Evolutionary conservation across 1,140 invertebrate genomes (phyloP), one percentile per base, ranked within the genome.

Genomic region (Hylyphantes graminicola): DNA sequence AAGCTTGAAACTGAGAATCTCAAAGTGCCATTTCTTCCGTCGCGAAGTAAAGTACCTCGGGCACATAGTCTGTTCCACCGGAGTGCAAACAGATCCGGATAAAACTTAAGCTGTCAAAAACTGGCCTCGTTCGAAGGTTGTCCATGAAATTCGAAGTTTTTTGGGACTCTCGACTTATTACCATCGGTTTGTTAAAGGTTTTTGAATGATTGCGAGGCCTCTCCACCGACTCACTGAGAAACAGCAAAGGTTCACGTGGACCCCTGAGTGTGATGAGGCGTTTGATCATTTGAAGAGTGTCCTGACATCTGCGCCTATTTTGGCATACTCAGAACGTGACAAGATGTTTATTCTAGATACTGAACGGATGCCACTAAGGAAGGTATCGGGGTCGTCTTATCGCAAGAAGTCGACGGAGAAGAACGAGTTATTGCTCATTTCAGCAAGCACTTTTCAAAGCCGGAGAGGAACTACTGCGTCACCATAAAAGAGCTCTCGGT

Each of bases 391-490:
- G 55, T 13, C 7, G 21, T 63, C 1, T 13, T 63, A 13, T 48
- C 7, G 19, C 55, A 63, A n/a, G 35, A 51, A 6, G 12, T 76
- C 12, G 19, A 51, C 13, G 15, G 10, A 5, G 2, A n/a, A 0
- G 48, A 77, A 13, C 15, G 8, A 50, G 48, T 77, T 17, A 21
- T 64, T 17, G 50, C 48, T 0, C 51, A 77, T 35, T 63, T 76
- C 48, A 63, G 59, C 15, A 63, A 76, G 2, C 5, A 7, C n/a
- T 13, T 17, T 0, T n/a, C 0, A 2, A 77, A 77, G 21, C 50
- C 59, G 64, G 61, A 77, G 19, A 4, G 15, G n/a, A 77, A 54
- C 54, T 77, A 75, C 54, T 55, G 55, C 54, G 59, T 64, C 7
- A 64, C 15, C 11, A 17, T 15, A 17, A 77, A 63, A 13, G 17